Evolutionary conservation across 2,797 vertebrate species (phyloP).

Genomic region (Centropyge bicolor): DNA sequence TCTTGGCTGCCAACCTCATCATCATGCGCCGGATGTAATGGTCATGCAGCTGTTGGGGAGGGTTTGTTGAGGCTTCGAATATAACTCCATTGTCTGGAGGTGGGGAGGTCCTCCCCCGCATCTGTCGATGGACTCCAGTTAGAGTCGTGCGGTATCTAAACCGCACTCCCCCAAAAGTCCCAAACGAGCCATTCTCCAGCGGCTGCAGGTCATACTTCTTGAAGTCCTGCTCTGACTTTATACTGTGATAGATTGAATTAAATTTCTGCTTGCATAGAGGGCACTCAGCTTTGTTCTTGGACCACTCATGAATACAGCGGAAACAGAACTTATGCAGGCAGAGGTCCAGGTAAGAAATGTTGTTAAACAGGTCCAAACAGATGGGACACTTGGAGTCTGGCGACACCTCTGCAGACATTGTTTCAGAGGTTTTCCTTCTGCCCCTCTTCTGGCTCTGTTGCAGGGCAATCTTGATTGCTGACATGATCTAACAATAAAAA

Average conservation of each 20-base stretch:
- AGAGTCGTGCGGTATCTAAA: constrained; percentile 94
- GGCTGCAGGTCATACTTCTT: constrained; percentile 90
- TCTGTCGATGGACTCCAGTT: constrained; percentile 84
- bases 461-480: constrained; percentile 74
- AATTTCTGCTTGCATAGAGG: constrained; percentile 97
- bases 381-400: constrained; percentile 98
- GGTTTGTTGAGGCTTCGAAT: constrained; percentile 86
- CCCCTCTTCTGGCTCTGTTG: constrained; percentile 71
- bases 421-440: constrained; percentile 80
- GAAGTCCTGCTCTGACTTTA: constrained; percentile 93
- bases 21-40: constrained; percentile 88
- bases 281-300: constrained; percentile 97
- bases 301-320: constrained; percentile 96
- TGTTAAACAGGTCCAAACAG: constrained; percentile 94
- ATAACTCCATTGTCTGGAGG: constrained; percentile 90
- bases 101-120: constrained; percentile 80
- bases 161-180: constrained; percentile 86
- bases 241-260: constrained; percentile 93
- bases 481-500: constrained; percentile 76
- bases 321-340: constrained; percentile 97
- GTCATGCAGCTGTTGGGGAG: constrained; percentile 72
- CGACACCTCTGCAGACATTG: constrained; percentile 87
- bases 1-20: constrained; percentile 85
- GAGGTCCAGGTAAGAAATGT: constrained; percentile 91
- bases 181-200: constrained; percentile 87